Evolutionary conservation across 2,113 vertebrate species (phyloP).

Genomic region (Jacana jacana): DNA sequence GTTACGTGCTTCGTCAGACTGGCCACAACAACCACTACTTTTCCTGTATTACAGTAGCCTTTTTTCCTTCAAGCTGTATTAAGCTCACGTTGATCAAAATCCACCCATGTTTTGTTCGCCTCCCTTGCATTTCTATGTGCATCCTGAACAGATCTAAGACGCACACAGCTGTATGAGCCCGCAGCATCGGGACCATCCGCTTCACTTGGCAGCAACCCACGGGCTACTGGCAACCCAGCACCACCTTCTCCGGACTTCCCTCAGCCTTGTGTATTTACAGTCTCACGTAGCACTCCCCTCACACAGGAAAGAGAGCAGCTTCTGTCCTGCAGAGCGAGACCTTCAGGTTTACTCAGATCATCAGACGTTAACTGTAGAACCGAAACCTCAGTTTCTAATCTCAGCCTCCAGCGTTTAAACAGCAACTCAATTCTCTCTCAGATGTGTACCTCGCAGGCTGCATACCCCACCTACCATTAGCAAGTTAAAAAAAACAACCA

Average conservation of each 20-base stretch:
- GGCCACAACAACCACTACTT: neutral
- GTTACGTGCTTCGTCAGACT: neutral
- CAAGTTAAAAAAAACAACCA: neutral
- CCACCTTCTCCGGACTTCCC: neutral
- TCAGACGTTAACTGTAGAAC: neutral
- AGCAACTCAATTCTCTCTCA: neutral
- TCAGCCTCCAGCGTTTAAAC: neutral
- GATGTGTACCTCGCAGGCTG: fast-evolving
- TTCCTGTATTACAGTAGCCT: neutral
- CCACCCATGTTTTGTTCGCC: fast-evolving
- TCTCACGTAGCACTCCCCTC: neutral
- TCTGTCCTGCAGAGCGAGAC: neutral
- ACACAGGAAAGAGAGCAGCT: neutral
- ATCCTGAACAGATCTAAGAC: neutral
- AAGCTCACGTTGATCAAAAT: neutral
- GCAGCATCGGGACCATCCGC: neutral
- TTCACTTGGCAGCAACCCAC: neutral
- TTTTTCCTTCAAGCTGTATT: neutral
- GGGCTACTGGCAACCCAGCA: neutral
- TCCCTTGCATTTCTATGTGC: neutral
- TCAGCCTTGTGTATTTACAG: neutral
- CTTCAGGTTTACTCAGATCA: neutral
- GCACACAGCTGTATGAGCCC: fast-evolving
- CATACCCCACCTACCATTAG: neutral
- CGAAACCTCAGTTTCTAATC: neutral